phyloP scores from a whole-genome alignment of 2,888 invertebrate species.

The Dasypolia templi region DNA sequence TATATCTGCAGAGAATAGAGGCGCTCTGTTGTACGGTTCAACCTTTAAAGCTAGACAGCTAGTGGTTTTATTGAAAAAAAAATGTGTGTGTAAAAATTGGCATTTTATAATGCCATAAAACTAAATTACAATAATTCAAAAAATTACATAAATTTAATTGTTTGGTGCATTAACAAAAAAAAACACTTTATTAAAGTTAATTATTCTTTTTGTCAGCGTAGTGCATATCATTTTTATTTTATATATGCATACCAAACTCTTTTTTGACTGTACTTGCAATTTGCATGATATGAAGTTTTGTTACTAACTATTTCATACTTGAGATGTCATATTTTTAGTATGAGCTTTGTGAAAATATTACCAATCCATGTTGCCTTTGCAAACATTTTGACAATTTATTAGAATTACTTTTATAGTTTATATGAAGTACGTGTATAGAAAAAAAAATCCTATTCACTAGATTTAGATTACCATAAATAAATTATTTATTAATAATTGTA shows the following conservation, averaged over 20 bases:
- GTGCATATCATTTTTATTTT: no score
- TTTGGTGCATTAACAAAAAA: no score
- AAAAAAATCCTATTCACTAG: slow-evolving; percentile 17
- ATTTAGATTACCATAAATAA: slow-evolving; percentile 25
- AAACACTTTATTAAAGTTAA: background rate
- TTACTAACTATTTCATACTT: background rate
- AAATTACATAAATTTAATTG: slow-evolving; percentile 9
- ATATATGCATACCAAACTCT: background rate
- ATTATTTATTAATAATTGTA: slow-evolving; percentile 25
- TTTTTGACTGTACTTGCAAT: slow-evolving; percentile 2
- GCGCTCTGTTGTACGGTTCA: background rate
- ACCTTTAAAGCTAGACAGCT: slow-evolving; percentile 26
- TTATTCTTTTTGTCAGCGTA: background rate
- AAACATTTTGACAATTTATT: background rate
- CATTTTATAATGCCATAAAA: no score
- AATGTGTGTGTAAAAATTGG: no score
- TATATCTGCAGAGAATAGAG: background rate
- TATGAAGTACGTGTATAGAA: background rate
- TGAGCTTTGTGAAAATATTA: background rate
- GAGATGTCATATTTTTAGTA: background rate
- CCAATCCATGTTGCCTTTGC: background rate
- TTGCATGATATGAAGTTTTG: slow-evolving; percentile 1
- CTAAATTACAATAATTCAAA: background rate
- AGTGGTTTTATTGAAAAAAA: slow-evolving; percentile 27
- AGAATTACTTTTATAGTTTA: background rate